phyloP scores from a whole-genome alignment of 1,140 invertebrate species.

The Hyphantria cunea region DNA sequence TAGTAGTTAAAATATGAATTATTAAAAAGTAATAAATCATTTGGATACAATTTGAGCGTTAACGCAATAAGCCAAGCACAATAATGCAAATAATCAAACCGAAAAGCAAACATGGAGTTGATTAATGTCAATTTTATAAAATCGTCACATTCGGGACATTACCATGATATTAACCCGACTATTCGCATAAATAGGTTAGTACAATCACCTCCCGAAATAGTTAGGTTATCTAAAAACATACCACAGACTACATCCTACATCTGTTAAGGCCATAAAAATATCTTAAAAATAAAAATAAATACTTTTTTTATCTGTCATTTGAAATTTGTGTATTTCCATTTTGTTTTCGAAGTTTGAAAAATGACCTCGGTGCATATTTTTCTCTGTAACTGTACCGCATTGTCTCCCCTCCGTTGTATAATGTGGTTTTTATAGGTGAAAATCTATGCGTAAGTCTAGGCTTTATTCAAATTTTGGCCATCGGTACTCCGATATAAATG shows the following conservation, averaged over 20 bases:
- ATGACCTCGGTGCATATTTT: slow-evolving; percentile 33
- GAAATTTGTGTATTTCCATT: slow-evolving; percentile 6
- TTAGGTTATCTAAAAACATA: too few species aligned
- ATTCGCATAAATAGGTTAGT: slow-evolving; percentile 47
- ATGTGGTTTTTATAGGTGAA: slow-evolving; percentile 54
- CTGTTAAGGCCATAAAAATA: slow-evolving; percentile 19
- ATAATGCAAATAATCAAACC: slow-evolving; percentile 42
- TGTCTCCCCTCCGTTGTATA: slow-evolving; percentile 26
- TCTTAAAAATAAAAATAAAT: slow-evolving; percentile 6
- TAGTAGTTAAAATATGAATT: too few species aligned
- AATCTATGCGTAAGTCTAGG: slow-evolving; percentile 38
- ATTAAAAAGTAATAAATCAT: too few species aligned
- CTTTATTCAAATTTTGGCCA: slow-evolving; percentile 51
- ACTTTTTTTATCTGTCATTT: slow-evolving; percentile 10
- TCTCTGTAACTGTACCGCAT: slow-evolving; percentile 42
- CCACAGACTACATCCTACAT: slow-evolving; percentile 19
- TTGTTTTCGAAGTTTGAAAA: slow-evolving; percentile 28
- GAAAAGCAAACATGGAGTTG: slow-evolving; percentile 39
- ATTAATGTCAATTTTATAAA: slow-evolving; percentile 54
- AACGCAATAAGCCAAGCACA: slow-evolving; percentile 6
- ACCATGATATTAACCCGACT: slow-evolving; percentile 58
- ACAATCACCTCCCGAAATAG: slow-evolving; percentile 41
- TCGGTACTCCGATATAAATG: slow-evolving; percentile 63
- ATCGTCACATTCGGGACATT: slow-evolving; percentile 49
- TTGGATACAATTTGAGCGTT: background rate